phyloP scores from a whole-genome alignment of 2,113 vertebrate genomes.

The Microtus pennsylvanicus region DNA sequence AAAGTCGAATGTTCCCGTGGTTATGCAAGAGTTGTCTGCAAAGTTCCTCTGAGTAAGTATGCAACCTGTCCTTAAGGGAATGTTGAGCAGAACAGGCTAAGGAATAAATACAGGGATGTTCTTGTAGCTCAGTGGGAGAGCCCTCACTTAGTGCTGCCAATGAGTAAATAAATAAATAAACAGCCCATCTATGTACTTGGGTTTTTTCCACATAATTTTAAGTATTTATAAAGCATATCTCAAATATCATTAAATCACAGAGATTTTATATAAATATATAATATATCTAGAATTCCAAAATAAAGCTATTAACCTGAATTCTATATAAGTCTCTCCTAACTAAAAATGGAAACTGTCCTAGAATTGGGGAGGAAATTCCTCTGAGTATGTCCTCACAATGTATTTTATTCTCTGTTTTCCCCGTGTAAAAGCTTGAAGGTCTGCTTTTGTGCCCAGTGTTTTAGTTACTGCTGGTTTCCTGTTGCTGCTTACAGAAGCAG shows the following conservation, averaged over 20 bases:
- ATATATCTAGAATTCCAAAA: not conserved
- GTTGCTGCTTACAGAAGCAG: not conserved
- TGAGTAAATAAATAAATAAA: not conserved
- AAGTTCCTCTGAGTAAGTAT: constrained; percentile 90
- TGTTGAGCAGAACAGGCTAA: not conserved
- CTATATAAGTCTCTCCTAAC: constrained; percentile 38
- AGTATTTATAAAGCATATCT: constrained; percentile 5
- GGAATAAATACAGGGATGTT: not conserved
- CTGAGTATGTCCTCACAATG: not conserved
- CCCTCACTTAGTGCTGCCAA: not conserved
- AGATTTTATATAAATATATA: constrained; percentile 18
- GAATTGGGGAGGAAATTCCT: not conserved
- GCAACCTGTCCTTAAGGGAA: not conserved
- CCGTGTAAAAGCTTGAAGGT: constrained; percentile 37
- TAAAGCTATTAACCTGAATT: constrained; percentile 3
- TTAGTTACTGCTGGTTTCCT: not conserved
- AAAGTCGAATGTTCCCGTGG: constrained; percentile 87
- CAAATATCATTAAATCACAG: constrained; percentile 26
- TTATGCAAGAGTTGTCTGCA: constrained; percentile 93
- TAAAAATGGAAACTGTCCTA: constrained; percentile 10
- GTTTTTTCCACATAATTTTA: not conserved
- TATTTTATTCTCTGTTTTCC: constrained; percentile 14
- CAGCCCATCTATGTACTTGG: not conserved
- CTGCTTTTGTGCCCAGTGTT: not conserved
- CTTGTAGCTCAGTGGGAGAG: not conserved